A percentile compares a stretch with the other conserved stretches of the same genome.
Evolutionary conservation across 2,888 invertebrate species (phyloP).

Genomic region (Barypeithes pellucidus): DNA sequence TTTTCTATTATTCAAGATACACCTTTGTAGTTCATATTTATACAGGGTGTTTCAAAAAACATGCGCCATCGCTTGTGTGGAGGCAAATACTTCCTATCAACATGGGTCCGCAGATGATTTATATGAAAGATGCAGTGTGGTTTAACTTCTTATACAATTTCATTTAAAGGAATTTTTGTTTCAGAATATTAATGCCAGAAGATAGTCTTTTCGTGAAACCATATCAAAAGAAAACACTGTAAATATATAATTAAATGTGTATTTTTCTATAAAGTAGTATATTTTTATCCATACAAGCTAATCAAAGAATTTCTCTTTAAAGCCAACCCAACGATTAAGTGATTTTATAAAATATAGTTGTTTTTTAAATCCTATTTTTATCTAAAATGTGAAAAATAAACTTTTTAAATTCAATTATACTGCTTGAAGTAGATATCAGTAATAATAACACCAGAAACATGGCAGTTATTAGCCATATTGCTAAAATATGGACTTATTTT

Average conservation of each 20-base stretch:
- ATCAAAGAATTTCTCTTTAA: too few relatives aligned
- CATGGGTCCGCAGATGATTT: too few relatives aligned
- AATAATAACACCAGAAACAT: too few relatives aligned
- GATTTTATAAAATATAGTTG: constrained; percentile 11
- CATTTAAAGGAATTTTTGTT: constrained; percentile 54
- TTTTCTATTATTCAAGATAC: too few relatives aligned
- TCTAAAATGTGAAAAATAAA: not conserved
- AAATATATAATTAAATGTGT: constrained; percentile 7
- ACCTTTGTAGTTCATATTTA: too few relatives aligned
- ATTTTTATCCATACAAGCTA: constrained; percentile 32
- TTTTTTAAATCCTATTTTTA: not conserved
- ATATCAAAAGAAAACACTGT: constrained; percentile 45
- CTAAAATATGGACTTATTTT: too few relatives aligned
- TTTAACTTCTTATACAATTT: too few relatives aligned
- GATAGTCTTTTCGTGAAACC: constrained; percentile 60
- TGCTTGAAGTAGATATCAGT: not conserved
- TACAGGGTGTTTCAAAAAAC: not conserved
- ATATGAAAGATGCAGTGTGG: too few relatives aligned
- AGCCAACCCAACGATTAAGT: not conserved
- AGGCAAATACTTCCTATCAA: too few relatives aligned
- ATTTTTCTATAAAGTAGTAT: constrained; percentile 21
- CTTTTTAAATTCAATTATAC: not conserved
- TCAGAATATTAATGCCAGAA: constrained; percentile 68
- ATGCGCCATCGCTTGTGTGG: too few relatives aligned
- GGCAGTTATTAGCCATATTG: too few relatives aligned